These are phyloP conservation scores for Formica selysi DNA, from an alignment of 1,140 invertebrate species.

Conservation along the genomic window DNA sequence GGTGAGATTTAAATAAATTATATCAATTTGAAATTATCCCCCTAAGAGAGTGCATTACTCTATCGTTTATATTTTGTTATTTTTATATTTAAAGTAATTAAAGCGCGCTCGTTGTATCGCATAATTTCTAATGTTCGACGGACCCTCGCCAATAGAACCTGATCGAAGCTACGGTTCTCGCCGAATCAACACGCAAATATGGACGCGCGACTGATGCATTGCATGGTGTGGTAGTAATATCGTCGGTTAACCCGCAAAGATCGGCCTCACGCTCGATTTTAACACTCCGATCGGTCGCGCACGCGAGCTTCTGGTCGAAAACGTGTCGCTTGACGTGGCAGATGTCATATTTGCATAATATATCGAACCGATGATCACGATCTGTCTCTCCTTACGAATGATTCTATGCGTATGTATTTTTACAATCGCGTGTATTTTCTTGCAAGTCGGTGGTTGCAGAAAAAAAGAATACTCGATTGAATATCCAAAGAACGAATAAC, in stretches of 20 bases:
- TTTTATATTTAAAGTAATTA: background rate
- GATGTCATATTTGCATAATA: slow-evolving; percentile 69
- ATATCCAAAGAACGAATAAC: background rate
- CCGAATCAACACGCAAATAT: slow-evolving; percentile 20
- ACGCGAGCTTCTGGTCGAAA: slow-evolving; percentile 70
- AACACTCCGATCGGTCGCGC: slow-evolving; percentile 68
- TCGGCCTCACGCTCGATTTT: slow-evolving; percentile 72
- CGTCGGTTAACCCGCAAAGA: slow-evolving; percentile 72
- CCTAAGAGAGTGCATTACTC: background rate
- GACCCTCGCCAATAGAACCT: background rate
- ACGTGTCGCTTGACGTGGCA: slow-evolving; percentile 41
- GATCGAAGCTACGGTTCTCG: background rate
- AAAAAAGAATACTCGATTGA: background rate
- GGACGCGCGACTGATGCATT: slow-evolving; percentile 60
- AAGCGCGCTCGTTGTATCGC: background rate
- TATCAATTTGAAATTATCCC: background rate
- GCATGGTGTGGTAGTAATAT: slow-evolving; percentile 64
- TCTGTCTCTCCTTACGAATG: background rate
- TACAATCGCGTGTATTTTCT: background rate
- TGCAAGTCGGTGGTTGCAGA: background rate
- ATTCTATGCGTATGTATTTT: background rate
- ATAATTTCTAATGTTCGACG: background rate
- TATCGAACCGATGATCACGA: slow-evolving; percentile 46
- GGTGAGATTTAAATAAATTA: slow-evolving; percentile 7
- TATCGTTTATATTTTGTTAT: background rate